A percentile compares a stretch with the other conserved stretches of the same genome.
phyloP scores from a whole-genome alignment of 1,140 invertebrate species.

The Drosophila micromelanica region DNA sequence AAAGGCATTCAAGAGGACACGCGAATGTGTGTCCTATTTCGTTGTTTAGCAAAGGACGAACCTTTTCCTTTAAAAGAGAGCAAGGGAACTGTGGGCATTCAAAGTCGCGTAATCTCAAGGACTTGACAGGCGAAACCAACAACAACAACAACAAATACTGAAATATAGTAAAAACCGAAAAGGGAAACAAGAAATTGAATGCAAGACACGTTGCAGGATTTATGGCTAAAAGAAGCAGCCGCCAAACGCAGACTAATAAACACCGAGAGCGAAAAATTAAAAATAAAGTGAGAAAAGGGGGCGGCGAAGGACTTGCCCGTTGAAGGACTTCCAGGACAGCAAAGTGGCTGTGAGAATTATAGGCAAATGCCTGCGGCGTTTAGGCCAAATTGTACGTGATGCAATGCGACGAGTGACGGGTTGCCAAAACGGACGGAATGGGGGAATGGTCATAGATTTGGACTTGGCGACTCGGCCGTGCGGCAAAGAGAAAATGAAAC shows the following conservation, averaged over 20 bases:
- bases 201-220: slow-evolving; percentile 76
- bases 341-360: slow-evolving; percentile 59
- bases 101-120: slow-evolving; percentile 12
- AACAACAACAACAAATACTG: neutral
- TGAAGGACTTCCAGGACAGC: slow-evolving; percentile 2
- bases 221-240: slow-evolving; percentile 59
- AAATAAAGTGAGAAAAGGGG: neutral
- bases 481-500: slow-evolving; percentile 50
- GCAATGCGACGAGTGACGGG: slow-evolving; percentile 38
- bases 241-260: slow-evolving; percentile 76
- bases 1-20: neutral
- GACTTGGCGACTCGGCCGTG: slow-evolving; percentile 63
- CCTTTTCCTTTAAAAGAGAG: neutral
- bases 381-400: slow-evolving; percentile 51
- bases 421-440: too few species aligned
- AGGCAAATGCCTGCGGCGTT: slow-evolving; percentile 45
- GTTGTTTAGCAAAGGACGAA: neutral
- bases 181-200: slow-evolving; percentile 60
- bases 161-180: slow-evolving; percentile 12
- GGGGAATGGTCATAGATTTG: slow-evolving; percentile 1
- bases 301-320: too few species aligned
- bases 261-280: slow-evolving; percentile 24
- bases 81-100: neutral
- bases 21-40: neutral
- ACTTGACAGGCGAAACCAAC: slow-evolving; percentile 14